Percentiles rank a stretch among this genome's conserved stretches.
These are phyloP conservation scores for Dipus sagitta DNA, from an alignment of 2,797 vertebrate genomes.

Conservation along the genomic window DNA sequence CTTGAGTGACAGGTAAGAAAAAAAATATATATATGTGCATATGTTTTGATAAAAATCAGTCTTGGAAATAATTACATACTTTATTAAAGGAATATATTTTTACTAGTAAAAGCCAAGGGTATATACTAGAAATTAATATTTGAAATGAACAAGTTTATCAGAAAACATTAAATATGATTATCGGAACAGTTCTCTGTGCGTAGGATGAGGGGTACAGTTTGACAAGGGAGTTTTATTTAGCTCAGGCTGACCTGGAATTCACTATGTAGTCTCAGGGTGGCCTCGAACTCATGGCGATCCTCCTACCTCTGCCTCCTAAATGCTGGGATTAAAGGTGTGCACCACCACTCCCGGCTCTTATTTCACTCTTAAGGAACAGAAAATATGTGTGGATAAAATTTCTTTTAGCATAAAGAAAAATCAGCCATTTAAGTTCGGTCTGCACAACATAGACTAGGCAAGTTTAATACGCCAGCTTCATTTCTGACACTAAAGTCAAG, in stretches of 20 bases:
- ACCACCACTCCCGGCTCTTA: too few species aligned
- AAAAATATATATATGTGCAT: neutral
- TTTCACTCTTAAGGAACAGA: constrained; percentile 34
- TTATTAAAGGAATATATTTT: neutral
- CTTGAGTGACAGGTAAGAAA: neutral
- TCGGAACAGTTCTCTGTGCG: neutral
- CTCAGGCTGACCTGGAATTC: too few species aligned
- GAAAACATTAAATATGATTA: neutral
- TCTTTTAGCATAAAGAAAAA: neutral
- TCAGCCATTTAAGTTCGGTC: neutral
- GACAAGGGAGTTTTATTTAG: neutral
- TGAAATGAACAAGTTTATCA: constrained; percentile 9
- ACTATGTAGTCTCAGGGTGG: too few species aligned
- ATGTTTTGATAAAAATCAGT: neutral
- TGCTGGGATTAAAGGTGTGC: too few species aligned
- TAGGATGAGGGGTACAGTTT: neutral
- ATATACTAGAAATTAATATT: neutral
- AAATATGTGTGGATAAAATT: neutral
- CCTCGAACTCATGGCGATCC: too few species aligned
- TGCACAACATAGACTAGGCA: neutral
- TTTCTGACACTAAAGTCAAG: neutral
- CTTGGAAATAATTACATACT: neutral
- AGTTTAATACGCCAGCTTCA: neutral
- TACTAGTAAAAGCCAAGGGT: neutral
- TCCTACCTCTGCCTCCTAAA: too few species aligned